Conservation (phyloP, 2,113 vertebrate genomes). For the Clarias gariepinus region DNA sequence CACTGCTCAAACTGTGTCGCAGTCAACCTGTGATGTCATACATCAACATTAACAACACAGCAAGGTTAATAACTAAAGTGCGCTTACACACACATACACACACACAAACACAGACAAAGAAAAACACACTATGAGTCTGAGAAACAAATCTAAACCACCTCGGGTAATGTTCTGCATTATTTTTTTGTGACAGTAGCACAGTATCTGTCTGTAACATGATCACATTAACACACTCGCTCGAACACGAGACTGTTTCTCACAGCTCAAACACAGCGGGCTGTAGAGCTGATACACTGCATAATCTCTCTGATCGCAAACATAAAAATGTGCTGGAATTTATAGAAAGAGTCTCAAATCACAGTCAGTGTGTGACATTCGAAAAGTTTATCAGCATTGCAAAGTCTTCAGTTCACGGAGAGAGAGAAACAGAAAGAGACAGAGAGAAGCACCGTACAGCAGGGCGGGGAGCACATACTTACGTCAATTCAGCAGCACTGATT, state of each 20-base stretch:
- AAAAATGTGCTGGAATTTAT: neutral
- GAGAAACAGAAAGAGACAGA: too few species aligned
- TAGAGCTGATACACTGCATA: neutral
- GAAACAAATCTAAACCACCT: neutral
- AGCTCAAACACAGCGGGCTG: neutral
- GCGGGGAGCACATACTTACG: neutral
- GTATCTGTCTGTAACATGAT: neutral
- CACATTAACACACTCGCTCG: neutral
- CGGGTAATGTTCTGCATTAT: neutral
- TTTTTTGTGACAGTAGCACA: neutral
- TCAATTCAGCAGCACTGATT: neutral
- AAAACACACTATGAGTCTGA: neutral
- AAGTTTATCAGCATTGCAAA: neutral
- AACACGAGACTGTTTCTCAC: too few species aligned
- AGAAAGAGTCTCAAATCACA: neutral
- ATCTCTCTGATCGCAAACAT: neutral
- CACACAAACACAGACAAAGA: too few species aligned
- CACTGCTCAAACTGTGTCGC: too few species aligned
- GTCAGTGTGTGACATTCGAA: neutral
- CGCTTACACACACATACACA: neutral
- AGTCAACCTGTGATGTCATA: too few species aligned
- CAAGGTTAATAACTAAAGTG: too few species aligned
- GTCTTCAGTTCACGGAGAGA: neutral
- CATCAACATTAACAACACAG: too few species aligned
- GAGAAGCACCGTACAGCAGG: neutral